Evolutionary conservation across 2,888 invertebrate genomes (phyloP), one percentile per base, ranked within the genome.

Genomic region (Dione juno): DNA sequence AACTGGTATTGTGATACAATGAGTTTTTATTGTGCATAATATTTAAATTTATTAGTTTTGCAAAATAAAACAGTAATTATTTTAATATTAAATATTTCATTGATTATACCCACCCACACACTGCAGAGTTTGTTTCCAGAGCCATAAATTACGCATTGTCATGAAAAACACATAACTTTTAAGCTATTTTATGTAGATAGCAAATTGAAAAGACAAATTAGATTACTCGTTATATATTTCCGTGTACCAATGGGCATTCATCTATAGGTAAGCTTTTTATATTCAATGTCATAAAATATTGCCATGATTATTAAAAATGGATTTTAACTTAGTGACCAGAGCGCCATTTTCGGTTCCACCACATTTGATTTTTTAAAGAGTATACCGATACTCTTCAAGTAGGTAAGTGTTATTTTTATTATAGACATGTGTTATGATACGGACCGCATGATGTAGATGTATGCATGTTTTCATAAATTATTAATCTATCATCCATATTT

Each of bases 1-100:
- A 82, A 82, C 81, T 81, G 84, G 87, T 88, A 89, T 88, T 92
- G 92, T 92, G 91, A 91, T 92, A 91, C 87, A 87, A 84, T 85
- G 82, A 88, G 89, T 88, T 52, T 50, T 35, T 50, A 50, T 50
- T 90, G 88, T 81, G 88, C 57, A 90, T 88, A 90, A 88, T 89
- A 89, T 86, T 85, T 87, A 88, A 86, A 88, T 88, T 86, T 88
- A 87, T 85, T 79, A 77, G 88, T 86, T 89, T 89, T 87, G 80
- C 81, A 85, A 83, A 91, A 92, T 92, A 91, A 91, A 90, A 90
- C 79, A 87, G 82, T 88, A 88, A 88, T 84, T 85, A 87, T 85
- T 83, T 83, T 84, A 80, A 78, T 83, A 81, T 82, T 77, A 74
- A 81, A 88, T 85, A 89, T 90, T 91, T 91, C 87, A 89, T 90